These are phyloP conservation scores for Atethmia centrago DNA, from an alignment of 2,888 invertebrate genomes.

Conservation along the genomic window DNA sequence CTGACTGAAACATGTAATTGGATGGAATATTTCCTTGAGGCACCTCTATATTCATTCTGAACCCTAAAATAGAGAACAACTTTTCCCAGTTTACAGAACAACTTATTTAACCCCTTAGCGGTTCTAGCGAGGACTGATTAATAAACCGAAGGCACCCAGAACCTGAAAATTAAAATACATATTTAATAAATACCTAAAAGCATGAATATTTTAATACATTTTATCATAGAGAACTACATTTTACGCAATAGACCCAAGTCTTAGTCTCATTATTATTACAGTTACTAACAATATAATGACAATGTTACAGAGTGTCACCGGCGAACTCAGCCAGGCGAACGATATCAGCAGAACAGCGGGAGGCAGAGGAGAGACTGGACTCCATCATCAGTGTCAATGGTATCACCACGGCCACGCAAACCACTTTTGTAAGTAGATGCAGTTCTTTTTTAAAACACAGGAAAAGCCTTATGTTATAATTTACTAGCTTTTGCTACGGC, in stretches of 20 bases:
- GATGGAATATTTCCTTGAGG: background rate
- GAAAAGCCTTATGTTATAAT: background rate
- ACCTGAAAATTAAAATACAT: background rate
- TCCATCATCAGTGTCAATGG: constrained; percentile 89
- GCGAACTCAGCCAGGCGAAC: constrained; percentile 92
- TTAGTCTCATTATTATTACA: background rate
- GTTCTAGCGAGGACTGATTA: background rate
- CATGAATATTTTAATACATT: background rate
- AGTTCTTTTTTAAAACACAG: too few relatives aligned
- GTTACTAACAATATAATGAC: background rate
- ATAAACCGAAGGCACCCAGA: background rate
- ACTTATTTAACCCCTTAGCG: background rate
- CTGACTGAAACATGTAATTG: background rate
- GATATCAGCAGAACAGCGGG: constrained; percentile 82
- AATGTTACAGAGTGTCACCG: constrained; percentile 92
- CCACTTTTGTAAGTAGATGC: constrained; percentile 93
- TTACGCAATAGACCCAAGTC: too few relatives aligned
- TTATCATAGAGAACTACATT: background rate
- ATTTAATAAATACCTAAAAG: background rate
- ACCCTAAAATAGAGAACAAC: background rate
- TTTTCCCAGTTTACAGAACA: background rate
- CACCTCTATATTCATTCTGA: background rate
- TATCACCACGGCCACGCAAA: constrained; percentile 93
- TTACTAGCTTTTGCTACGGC: too few relatives aligned
- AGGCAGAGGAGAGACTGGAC: constrained; percentile 84